Conservation (phyloP, 1,140 invertebrate genomes). For the Drosophila sucinea region DNA sequence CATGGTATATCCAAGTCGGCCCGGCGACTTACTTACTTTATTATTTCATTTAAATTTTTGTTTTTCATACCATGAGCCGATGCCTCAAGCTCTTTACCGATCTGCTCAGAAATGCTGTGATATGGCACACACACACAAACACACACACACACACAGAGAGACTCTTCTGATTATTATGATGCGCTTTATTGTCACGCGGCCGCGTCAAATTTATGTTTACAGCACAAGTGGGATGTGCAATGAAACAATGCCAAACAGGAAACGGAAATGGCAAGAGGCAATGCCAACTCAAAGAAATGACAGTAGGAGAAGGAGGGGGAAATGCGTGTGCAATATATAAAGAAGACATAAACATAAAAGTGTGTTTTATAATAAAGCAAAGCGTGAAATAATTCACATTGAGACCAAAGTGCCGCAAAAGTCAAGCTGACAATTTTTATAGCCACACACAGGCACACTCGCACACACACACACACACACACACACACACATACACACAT, state of each 20-base stretch:
- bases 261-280: constrained; percentile 56
- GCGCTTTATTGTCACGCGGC: constrained; percentile 74
- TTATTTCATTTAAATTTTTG: constrained; percentile 7
- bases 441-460: constrained; percentile 40
- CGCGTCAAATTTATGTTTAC: constrained; percentile 76
- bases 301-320: not conserved
- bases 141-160: not conserved
- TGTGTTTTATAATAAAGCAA: constrained; percentile 81
- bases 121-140: not conserved
- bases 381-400: constrained; percentile 78
- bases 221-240: constrained; percentile 69
- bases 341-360: constrained; percentile 76
- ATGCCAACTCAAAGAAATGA: constrained; percentile 10
- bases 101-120: constrained; percentile 1
- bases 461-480: constrained; percentile 3
- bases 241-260: constrained; percentile 65
- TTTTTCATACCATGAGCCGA: constrained; percentile 47
- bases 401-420: constrained; percentile 53
- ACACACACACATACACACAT: constrained; percentile 1
- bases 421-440: constrained; percentile 81
- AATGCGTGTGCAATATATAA: constrained; percentile 73
- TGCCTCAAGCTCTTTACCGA: constrained; percentile 6
- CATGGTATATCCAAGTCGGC: too few relatives aligned
- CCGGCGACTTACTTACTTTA: too few relatives aligned
- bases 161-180: constrained; percentile 62